Base-by-base conservation (phyloP, 2,888 invertebrate genomes). In the Chymomyza procnemis region DNA sequence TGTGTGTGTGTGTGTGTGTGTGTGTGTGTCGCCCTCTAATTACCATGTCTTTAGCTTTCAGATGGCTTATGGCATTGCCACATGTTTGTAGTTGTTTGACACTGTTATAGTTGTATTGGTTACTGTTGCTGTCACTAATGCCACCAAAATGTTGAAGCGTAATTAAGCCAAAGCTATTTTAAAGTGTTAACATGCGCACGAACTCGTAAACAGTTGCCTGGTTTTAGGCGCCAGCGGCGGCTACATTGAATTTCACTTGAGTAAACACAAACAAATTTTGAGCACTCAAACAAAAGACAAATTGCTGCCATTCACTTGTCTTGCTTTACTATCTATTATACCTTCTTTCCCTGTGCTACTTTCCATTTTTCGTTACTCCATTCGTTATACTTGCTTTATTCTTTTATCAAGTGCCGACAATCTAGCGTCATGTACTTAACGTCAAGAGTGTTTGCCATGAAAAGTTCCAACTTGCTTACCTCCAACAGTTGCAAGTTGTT, bases 31-130 rank as follows among this genome's bases (percentile, higher is more conserved):
- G 72, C 66, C 70, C 70, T 70, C 85, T 85, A 83, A 83, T 83
- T 83, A 83, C 87, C 75, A 85, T 87, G 84, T 87, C 83, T 85
- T 83, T 83, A 83, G 87, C 78, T 75, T 74, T 79, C 64, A 70
- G 72, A 73, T 80, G 79, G 79, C 87, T 88, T 77, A 86, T 88
- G 87, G 85, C 82, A 74, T 19, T 77, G 75, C 57, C 66, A 55
- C 47, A 60, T 60, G 46, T 60, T 47, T 47, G 77, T 76, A 73
- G 83, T 74, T 71, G 75, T 69, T 66, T 61, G 70, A n/a, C 18
- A 21, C 50, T 21, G 4, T 14, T 26, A 18, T 58, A 34, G 34
- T 19, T 67, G 61, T 66, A 57, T 66, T 66, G 72, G 66, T 67
- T 69, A 61, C 67, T 69, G 69, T 41, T 58, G 64, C 52, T 69